phyloP scores from a whole-genome alignment of 2,797 vertebrate genomes.

The Gambusia yucatana region DNA sequence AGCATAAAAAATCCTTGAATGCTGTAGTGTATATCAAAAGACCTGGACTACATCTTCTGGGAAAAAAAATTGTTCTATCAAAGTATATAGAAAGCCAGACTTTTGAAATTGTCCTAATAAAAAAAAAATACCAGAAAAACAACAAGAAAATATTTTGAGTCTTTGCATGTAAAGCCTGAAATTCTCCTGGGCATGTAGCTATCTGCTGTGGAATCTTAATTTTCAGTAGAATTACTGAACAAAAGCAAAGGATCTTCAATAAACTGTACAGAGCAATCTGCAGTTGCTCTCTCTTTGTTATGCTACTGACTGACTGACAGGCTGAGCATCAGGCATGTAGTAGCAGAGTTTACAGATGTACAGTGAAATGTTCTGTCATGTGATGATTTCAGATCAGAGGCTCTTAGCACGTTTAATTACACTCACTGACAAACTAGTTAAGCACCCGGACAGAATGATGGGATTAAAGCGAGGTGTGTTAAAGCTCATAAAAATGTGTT shows the following conservation, averaged over 20 bases:
- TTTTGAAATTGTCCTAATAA: background rate
- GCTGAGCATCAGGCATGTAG: background rate
- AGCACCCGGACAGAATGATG: background rate
- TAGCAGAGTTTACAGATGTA: background rate
- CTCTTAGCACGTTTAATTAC: background rate
- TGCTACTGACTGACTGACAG: background rate
- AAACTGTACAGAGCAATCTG: background rate
- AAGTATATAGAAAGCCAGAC: background rate
- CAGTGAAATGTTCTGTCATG: no score
- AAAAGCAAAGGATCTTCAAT: background rate
- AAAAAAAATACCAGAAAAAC: background rate
- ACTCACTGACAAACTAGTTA: background rate
- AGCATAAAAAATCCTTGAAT: no score
- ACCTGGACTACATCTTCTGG: no score
- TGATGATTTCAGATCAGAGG: background rate
- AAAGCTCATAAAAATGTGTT: background rate
- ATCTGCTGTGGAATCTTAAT: slow-evolving; percentile 2
- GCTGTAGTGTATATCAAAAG: no score
- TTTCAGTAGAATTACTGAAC: background rate
- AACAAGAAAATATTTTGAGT: background rate
- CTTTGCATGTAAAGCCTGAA: background rate
- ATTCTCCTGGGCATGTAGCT: background rate
- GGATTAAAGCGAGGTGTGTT: background rate
- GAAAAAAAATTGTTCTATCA: background rate
- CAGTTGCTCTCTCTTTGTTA: background rate